Conservation (phyloP, 2,113 vertebrate genomes). For the Melospiza melodia region DNA sequence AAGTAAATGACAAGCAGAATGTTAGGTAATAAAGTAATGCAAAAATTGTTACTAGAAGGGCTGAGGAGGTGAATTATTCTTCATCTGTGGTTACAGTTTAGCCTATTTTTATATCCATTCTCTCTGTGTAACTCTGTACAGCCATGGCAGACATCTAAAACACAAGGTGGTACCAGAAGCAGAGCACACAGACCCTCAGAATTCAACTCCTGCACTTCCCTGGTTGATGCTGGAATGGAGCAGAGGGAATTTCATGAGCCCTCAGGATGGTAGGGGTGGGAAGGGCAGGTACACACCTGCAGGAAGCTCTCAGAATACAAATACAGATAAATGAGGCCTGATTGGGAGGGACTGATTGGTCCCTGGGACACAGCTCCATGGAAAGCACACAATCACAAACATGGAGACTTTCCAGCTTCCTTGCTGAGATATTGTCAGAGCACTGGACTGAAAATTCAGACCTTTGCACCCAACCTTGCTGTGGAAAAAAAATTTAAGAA, state of each 20-base stretch:
- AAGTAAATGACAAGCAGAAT: background rate
- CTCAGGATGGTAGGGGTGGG: background rate
- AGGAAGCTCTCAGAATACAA: background rate
- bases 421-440: background rate
- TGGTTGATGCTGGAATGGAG: background rate
- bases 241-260: background rate
- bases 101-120: background rate
- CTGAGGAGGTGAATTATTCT: background rate
- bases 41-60: background rate
- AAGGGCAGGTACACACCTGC: background rate
- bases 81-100: background rate
- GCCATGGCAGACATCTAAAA: background rate
- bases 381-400: background rate
- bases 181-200: background rate
- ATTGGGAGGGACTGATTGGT: background rate
- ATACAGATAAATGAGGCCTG: background rate
- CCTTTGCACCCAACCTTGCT: background rate
- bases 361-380: background rate
- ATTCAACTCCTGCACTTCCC: background rate
- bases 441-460: background rate
- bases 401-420: background rate
- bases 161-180: background rate
- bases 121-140: background rate
- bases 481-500: background rate
- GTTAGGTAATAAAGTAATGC: background rate